Evolutionary conservation across 92 coral and sea anemone genomes (phyloP).

Genomic region (Pocillopora grandis): DNA sequence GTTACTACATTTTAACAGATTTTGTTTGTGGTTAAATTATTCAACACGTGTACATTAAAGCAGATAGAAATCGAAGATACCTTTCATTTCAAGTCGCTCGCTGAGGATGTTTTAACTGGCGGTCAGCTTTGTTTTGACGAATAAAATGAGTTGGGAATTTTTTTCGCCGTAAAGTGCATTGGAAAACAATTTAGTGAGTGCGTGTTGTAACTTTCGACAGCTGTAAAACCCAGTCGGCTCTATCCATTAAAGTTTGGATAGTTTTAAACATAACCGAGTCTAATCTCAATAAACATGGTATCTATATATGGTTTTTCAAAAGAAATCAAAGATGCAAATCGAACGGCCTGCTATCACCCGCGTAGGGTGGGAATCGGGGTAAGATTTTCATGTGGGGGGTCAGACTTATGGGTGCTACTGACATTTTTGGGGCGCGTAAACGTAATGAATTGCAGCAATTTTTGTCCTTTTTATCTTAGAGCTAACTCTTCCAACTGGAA

Average conservation of each 20-base stretch:
- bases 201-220: not conserved
- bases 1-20: not conserved
- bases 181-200: not conserved
- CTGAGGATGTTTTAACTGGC: not conserved
- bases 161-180: not conserved
- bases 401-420: too few relatives aligned
- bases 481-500: too few relatives aligned
- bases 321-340: too few relatives aligned
- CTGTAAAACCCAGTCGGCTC: not conserved
- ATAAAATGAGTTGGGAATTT: not conserved
- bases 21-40: not conserved
- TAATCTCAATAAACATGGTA: too few relatives aligned
- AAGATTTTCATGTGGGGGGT: too few relatives aligned
- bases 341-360: too few relatives aligned
- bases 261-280: too few relatives aligned
- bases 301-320: too few relatives aligned
- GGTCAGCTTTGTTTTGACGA: not conserved
- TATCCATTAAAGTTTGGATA: not conserved
- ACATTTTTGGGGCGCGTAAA: too few relatives aligned
- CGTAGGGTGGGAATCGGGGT: too few relatives aligned
- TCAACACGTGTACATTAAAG: not conserved
- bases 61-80: not conserved
- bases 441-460: too few relatives aligned
- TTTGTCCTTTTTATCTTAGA: too few relatives aligned
- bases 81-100: not conserved